Percentiles rank a stretch among this genome's conserved stretches.
Evolutionary conservation across 2,113 vertebrate genomes (phyloP).

Genomic region (Macrotis lagotis): DNA sequence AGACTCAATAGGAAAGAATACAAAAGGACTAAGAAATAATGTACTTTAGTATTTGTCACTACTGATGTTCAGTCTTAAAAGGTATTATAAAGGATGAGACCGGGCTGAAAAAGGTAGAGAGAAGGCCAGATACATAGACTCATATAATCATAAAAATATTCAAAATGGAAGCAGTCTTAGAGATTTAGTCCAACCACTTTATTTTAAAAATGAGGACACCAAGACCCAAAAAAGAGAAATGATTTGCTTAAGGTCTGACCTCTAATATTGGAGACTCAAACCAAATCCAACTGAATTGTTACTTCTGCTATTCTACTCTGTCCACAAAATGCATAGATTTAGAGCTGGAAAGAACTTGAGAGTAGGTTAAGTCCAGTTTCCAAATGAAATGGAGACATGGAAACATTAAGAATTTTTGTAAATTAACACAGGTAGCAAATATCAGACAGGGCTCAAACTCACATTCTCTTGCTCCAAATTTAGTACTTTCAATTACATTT

Average conservation of each 20-base stretch:
- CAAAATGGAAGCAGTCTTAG: background rate
- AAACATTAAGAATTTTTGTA: background rate
- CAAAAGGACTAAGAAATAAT: background rate
- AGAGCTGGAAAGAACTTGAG: background rate
- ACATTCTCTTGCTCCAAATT: background rate
- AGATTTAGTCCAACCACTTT: background rate
- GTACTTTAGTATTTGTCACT: background rate
- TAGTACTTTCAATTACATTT: background rate
- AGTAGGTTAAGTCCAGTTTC: background rate
- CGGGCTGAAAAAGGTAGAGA: background rate
- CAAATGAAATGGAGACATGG: background rate
- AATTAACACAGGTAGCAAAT: background rate
- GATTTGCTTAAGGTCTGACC: background rate
- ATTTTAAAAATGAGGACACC: background rate
- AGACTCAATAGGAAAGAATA: background rate
- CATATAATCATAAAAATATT: background rate
- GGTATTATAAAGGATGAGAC: background rate
- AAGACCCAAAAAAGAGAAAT: background rate
- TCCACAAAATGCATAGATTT: background rate
- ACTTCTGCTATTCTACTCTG: background rate
- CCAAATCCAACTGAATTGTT: background rate
- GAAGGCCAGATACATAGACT: background rate
- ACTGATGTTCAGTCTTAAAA: background rate
- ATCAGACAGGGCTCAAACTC: background rate
- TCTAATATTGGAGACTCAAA: background rate